phyloP scores from a whole-genome alignment of 2,113 vertebrate genomes.

The Phycodurus eques region DNA sequence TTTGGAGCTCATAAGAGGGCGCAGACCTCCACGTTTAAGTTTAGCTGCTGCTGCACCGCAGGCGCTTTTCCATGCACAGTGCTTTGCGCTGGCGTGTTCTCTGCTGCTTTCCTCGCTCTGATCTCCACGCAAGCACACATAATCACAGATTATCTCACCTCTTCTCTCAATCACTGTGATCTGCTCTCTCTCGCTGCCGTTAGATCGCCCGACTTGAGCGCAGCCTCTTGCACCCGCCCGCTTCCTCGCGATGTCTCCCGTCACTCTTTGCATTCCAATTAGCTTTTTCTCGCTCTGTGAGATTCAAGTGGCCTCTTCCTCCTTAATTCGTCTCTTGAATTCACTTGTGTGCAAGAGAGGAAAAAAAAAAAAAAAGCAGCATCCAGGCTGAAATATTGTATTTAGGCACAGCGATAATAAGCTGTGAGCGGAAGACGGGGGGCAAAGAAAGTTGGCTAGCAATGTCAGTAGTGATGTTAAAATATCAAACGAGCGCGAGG shows the following conservation, averaged over 20 bases:
- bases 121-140: conserved; percentile 37
- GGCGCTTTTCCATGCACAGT: not conserved
- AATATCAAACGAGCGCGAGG: conserved; percentile 53
- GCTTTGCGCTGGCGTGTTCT: not conserved
- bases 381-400: conserved; percentile 23
- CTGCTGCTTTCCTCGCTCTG: conserved; percentile 17
- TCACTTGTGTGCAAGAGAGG: not conserved
- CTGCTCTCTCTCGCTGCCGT: conserved; percentile 39
- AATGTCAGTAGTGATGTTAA: conserved; percentile 42
- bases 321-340: not conserved
- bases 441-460: not conserved
- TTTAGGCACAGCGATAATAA: conserved; percentile 36
- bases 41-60: not conserved
- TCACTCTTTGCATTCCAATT: conserved; percentile 37
- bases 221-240: not conserved
- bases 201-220: conserved; percentile 23
- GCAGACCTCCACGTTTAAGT: not conserved
- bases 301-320: conserved; percentile 35
- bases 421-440: not conserved
- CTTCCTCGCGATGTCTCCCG: conserved; percentile 21
- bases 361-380: conserved; percentile 15
- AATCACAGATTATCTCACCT: conserved; percentile 53
- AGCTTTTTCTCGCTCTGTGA: not conserved
- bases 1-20: not conserved
- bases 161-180: conserved; percentile 51